Evolutionary conservation across 2,797 vertebrate species (phyloP).

Genomic region (Anniella stebbinsi): DNA sequence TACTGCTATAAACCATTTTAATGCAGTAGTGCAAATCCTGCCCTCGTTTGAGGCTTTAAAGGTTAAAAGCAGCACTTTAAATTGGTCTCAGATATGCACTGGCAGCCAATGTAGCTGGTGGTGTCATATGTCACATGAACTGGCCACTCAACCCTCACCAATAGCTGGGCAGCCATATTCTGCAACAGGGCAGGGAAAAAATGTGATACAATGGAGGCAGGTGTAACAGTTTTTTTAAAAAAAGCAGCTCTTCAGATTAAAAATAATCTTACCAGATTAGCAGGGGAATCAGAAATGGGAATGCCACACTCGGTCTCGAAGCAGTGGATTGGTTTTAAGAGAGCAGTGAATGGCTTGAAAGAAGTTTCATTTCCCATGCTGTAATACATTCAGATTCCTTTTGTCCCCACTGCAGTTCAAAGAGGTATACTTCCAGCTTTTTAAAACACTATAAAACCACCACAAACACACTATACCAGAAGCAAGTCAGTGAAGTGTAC

Average conservation of each 20-base stretch:
- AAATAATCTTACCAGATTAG: not conserved
- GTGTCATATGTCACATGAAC: no score
- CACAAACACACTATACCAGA: not conserved
- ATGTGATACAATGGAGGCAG: not conserved
- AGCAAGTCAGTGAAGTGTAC: not conserved
- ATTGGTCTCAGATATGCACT: no score
- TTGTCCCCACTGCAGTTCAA: not conserved
- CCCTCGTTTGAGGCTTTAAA: no score
- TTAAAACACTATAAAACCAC: not conserved
- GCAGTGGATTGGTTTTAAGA: not conserved
- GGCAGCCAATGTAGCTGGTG: no score
- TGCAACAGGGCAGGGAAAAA: not conserved
- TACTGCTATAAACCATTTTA: no score
- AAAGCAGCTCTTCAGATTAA: not conserved
- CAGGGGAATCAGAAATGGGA: not conserved
- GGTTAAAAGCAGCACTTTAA: no score
- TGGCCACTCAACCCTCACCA: no score
- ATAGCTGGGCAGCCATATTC: no score
- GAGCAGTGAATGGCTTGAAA: not conserved
- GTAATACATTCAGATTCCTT: not conserved
- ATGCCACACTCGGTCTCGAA: not conserved
- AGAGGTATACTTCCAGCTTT: not conserved
- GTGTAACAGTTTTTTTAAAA: no score
- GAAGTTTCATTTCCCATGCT: not conserved
- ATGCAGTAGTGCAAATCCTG: no score